These are phyloP conservation scores for Papilio machaon DNA, from an alignment of 1,140 invertebrate species.

Conservation along the genomic window DNA sequence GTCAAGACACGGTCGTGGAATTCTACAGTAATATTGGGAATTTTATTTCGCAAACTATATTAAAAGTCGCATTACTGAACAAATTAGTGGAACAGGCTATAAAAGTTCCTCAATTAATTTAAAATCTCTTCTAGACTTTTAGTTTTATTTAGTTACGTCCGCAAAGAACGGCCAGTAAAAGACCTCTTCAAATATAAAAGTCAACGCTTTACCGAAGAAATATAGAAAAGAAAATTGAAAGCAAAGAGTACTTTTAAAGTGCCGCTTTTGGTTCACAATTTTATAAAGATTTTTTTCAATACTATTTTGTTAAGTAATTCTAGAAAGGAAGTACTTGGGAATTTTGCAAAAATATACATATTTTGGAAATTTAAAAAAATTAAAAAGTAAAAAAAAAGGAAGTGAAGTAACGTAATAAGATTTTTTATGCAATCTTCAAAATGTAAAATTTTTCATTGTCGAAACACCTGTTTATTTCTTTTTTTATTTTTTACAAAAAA, in stretches of 20 bases:
- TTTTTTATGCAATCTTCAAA: too few relatives aligned
- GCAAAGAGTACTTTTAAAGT: slow-evolving; percentile 13
- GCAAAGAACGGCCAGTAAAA: slow-evolving; percentile 14
- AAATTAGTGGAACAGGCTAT: background rate
- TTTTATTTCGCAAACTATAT: too few relatives aligned
- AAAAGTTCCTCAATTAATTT: background rate
- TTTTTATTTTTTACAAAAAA: background rate
- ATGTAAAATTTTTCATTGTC: too few relatives aligned
- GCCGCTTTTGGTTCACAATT: slow-evolving; percentile 4
- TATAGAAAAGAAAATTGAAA: slow-evolving; percentile 26
- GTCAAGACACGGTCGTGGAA: too few relatives aligned
- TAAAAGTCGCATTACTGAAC: background rate
- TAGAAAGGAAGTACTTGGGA: background rate
- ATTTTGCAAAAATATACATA: background rate
- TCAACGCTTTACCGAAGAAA: slow-evolving; percentile 26
- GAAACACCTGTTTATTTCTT: background rate
- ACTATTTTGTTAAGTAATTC: background rate
- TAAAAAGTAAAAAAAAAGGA: too few relatives aligned
- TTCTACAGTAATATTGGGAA: too few relatives aligned
- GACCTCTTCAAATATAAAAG: slow-evolving; percentile 21
- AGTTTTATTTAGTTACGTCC: slow-evolving; percentile 17
- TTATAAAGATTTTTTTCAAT: background rate
- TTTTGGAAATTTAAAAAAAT: background rate
- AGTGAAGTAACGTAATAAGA: too few relatives aligned
- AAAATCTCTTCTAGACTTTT: slow-evolving; percentile 14